These are phyloP conservation scores for Zoanthus sansibaricus DNA, from an alignment of 92 coral and sea anemone species.

Conservation along the genomic window DNA sequence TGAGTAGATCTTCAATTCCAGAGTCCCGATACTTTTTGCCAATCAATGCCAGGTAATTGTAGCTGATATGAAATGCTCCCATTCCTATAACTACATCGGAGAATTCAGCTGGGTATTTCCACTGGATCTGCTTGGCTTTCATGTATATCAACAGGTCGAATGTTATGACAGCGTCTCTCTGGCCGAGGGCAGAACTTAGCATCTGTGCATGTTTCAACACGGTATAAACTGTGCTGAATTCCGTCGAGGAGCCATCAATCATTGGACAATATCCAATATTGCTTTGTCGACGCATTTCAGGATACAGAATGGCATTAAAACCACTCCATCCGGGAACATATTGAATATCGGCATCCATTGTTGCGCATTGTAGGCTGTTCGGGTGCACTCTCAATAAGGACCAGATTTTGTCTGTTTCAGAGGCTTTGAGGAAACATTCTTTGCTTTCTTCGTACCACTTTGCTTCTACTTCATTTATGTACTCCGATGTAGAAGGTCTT, in stretches of 20 bases:
- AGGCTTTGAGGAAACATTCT: conserved; percentile 43
- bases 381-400: conserved; percentile 46
- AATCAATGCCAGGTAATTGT: conserved; percentile 1
- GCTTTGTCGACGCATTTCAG: conserved; percentile 28
- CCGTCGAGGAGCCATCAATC: conserved; percentile 23
- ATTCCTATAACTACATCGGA: conserved; percentile 28
- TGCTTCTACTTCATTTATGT: background rate
- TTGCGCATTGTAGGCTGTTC: conserved; percentile 35
- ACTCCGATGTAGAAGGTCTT: conserved; percentile 39
- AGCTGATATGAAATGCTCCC: conserved; percentile 20
- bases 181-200: conserved; percentile 41
- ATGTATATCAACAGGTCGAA: conserved; percentile 44
- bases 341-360: conserved; percentile 34
- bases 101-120: conserved; percentile 42
- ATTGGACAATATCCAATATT: conserved; percentile 50
- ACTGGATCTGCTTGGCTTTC: conserved; percentile 50
- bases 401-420: conserved; percentile 42
- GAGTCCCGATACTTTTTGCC: conserved; percentile 9
- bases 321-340: conserved; percentile 10
- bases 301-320: conserved; percentile 40
- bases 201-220: conserved; percentile 37
- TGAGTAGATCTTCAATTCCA: conserved; percentile 43
- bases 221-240: background rate
- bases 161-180: conserved; percentile 43
- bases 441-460: conserved; percentile 45